Evolutionary conservation across 2,113 vertebrate species (phyloP), one percentile per base, ranked within the genome.

Genomic region (Alectura lathami): DNA sequence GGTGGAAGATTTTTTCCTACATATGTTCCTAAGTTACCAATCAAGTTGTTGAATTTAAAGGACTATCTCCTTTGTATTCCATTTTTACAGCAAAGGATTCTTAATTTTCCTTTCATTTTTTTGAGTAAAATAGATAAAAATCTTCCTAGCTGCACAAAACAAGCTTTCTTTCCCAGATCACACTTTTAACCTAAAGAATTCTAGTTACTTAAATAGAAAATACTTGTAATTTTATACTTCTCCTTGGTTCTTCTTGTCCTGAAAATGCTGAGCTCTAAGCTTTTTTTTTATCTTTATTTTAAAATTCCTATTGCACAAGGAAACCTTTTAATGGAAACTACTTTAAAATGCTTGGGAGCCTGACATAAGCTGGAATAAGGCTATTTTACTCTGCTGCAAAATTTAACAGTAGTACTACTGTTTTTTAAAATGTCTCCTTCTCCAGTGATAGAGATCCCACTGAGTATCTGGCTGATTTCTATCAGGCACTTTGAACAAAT

Each of bases 361-460:
- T 95, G 76, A 51, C 68, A 53, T 67, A 69, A 88, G 63, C 57
- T 83, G 74, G 84, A 94, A 93, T 87, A 86, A 79, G 45, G 34
- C n/a, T 47, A 38, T 57, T 91, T 89, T 64, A 73, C 72, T 76
- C 85, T 95, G 43, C 21, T 91, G 85, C 70, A 95, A 88, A 93
- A 94, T 92, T 94, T 84, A 94, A 87, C 48, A 72, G 36, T 66
- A 45, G 29, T 66, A 40, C 32, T 57, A 30, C 54, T 36, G 29
- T 84, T 95, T 78, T 40, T 76, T 66, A 82, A 57, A 76, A 21
- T 76, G 73, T 87, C 40, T 92, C 40, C 34, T 73, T 83, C 80
- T 75, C 14, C 43, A 64, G 0, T 78, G 48, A 84, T 72, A 72
- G 59, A 88, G 72, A 48, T 78, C 57, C 91, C 17, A 3, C n/a